Conservation (phyloP, 2,888 invertebrate species). For the Sphecodes monilicornis region DNA sequence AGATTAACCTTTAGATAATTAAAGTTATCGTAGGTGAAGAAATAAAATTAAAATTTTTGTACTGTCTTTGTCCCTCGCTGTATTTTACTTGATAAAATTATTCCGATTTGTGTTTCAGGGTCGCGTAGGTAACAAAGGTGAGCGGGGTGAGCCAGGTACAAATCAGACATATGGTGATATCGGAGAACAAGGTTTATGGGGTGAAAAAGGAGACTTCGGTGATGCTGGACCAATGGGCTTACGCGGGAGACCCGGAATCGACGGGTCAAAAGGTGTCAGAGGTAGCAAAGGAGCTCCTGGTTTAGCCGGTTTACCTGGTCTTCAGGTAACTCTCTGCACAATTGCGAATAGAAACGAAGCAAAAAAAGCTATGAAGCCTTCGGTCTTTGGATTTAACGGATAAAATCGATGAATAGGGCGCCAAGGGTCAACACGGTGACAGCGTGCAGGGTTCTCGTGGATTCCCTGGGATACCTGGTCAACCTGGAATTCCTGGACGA, state of each 20-base stretch:
- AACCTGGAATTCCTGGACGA: conserved; percentile 85
- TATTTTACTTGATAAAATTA: too few species aligned
- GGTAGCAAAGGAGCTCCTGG: conserved; percentile 86
- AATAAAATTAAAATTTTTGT: too few species aligned
- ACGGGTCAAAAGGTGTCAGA: conserved; percentile 80
- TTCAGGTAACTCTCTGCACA: conserved; percentile 67
- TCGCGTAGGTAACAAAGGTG: conserved; percentile 86
- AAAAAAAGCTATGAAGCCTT: neutral
- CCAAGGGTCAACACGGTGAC: conserved; percentile 84
- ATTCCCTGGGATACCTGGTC: conserved; percentile 86
- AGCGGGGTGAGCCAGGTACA: conserved; percentile 87
- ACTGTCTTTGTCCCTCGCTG: too few species aligned
- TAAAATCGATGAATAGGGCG: conserved; percentile 73
- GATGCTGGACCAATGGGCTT: conserved; percentile 80
- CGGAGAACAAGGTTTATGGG: conserved; percentile 85
- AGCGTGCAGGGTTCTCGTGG: conserved; percentile 87
- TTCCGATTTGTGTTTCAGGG: conserved; percentile 81
- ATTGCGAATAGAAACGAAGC: neutral
- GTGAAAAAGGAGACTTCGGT: conserved; percentile 84
- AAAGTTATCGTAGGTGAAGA: too few species aligned
- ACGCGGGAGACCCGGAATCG: conserved; percentile 77
- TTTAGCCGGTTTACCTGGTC: conserved; percentile 85
- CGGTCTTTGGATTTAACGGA: neutral
- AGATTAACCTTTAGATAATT: too few species aligned
- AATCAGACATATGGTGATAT: conserved; percentile 85